phyloP scores from a whole-genome alignment of 2,113 vertebrate species.

The Prionailurus viverrinus region DNA sequence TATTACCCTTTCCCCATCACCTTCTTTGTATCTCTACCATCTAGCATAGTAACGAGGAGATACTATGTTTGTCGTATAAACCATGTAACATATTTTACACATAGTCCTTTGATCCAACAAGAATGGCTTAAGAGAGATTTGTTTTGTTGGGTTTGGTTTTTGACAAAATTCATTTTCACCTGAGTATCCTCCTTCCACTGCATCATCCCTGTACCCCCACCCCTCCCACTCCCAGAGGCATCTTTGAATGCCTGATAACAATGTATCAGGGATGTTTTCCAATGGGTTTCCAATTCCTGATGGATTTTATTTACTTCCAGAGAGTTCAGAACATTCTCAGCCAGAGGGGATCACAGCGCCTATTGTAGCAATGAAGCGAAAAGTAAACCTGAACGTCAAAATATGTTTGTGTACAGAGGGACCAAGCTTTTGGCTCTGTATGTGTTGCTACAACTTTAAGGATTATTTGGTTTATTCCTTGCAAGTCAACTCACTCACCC shows the following conservation, averaged over 20 bases:
- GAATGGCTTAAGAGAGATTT: background rate
- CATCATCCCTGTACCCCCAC: too few relatives aligned
- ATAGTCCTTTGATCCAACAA: background rate
- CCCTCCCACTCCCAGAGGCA: background rate
- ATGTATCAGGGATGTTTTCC: background rate
- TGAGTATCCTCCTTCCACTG: background rate
- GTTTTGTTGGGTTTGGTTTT: slow-evolving; percentile 17
- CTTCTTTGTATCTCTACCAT: background rate
- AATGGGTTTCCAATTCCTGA: background rate
- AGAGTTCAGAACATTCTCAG: slow-evolving; percentile 17
- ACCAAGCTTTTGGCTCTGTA: background rate
- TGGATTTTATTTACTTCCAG: background rate
- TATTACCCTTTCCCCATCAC: background rate
- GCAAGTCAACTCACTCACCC: background rate
- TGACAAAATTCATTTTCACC: slow-evolving; percentile 9
- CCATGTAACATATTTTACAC: background rate
- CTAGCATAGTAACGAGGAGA: background rate
- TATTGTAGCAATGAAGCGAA: background rate
- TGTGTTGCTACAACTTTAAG: slow-evolving; percentile 61
- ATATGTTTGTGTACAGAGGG: background rate
- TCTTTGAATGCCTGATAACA: background rate
- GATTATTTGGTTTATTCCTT: slow-evolving; percentile 66
- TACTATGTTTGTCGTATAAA: background rate
- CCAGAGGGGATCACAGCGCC: background rate
- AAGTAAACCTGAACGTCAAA: background rate